A percentile compares a stretch with the other conserved stretches of the same genome.
Conservation (phyloP, 2,797 vertebrate genomes). For the Argentina silus region DNA sequence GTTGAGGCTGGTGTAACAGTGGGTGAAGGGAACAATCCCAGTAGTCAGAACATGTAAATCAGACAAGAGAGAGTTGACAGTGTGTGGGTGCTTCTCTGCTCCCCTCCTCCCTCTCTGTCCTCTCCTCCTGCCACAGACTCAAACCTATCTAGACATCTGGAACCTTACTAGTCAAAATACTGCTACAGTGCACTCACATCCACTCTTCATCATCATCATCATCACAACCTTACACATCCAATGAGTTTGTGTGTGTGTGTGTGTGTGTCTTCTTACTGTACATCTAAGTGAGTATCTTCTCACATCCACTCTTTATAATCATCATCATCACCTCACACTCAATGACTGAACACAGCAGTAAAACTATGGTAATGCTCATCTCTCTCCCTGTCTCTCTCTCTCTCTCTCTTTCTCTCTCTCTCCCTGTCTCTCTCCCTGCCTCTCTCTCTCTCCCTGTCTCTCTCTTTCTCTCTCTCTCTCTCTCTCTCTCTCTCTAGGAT, state of each 20-base stretch:
- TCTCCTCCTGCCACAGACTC: slow-evolving; percentile 41
- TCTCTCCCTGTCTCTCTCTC: not conserved
- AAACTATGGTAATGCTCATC: not conserved
- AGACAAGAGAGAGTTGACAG: not conserved
- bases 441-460: slow-evolving; percentile 14
- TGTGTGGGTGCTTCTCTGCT: not conserved
- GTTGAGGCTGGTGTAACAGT: not conserved
- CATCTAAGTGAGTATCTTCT: too few relatives aligned
- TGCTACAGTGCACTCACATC: slow-evolving; percentile 38
- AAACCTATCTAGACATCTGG: slow-evolving; percentile 64
- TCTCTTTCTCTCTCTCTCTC: slow-evolving; percentile 4
- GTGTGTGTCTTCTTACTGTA: too few relatives aligned
- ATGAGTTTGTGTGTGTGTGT: too few relatives aligned
- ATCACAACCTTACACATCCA: not conserved
- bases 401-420: slow-evolving; percentile 17
- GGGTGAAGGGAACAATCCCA: not conserved
- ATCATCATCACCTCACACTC: slow-evolving; percentile 36
- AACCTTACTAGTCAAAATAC: slow-evolving; percentile 54
- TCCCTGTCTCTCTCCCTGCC: slow-evolving; percentile 4
- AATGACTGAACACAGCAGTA: slow-evolving; percentile 20
- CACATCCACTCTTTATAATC: slow-evolving; percentile 42
- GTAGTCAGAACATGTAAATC: not conserved
- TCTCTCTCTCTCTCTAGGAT: slow-evolving; percentile 62
- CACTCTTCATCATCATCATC: slow-evolving; percentile 46
- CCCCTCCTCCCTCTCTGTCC: not conserved